Evolutionary conservation across 2,888 invertebrate species (phyloP).

Genomic region (Hyposoter didymator): DNA sequence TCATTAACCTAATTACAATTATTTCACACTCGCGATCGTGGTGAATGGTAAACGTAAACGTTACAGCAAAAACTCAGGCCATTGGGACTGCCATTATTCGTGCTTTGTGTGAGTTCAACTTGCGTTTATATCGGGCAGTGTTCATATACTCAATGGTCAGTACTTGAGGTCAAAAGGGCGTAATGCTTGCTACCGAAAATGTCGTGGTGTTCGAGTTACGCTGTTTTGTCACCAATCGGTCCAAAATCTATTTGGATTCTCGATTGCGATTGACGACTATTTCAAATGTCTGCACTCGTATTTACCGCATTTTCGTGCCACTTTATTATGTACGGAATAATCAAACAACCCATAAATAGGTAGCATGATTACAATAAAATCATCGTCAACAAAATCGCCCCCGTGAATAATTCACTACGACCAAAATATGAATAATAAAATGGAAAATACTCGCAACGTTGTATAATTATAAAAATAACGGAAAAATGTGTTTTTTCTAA

Average conservation of each 20-base stretch:
- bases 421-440: not conserved
- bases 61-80: conserved; percentile 31
- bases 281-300: not conserved
- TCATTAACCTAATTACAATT: conserved; percentile 64
- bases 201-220: not conserved
- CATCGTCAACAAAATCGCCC: not conserved
- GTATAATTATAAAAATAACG: not conserved
- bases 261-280: not conserved
- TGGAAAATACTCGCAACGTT: not conserved
- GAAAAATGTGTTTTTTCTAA: not conserved
- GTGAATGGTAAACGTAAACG: conserved; percentile 18
- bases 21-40: conserved; percentile 8
- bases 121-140: conserved; percentile 26
- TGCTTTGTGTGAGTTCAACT: conserved; percentile 42
- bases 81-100: conserved; percentile 48
- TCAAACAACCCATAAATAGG: not conserved
- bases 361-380: not conserved
- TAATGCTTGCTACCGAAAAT: not conserved
- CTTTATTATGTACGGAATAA: conserved; percentile 29
- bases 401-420: not conserved
- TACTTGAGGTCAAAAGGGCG: not conserved
- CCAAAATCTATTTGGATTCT: conserved; percentile 35
- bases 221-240: not conserved
- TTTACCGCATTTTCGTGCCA: conserved; percentile 42
- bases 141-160: conserved; percentile 3